Conservation (phyloP, 2,113 vertebrate species). For the Hippocampus abdominalis region DNA sequence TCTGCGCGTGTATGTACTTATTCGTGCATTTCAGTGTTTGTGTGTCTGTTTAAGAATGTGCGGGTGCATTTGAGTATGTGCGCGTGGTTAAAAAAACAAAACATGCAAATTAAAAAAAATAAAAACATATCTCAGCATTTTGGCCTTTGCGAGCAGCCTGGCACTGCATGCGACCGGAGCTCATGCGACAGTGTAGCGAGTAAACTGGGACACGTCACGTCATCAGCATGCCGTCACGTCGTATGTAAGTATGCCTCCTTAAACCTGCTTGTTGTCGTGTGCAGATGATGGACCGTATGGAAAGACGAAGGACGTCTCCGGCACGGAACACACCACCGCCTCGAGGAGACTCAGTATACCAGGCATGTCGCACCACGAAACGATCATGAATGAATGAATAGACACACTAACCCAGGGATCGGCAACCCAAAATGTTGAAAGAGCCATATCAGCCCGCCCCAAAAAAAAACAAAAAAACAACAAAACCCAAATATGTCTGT, state of each 20-base stretch:
- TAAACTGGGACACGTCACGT: background rate
- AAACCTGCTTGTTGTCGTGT: background rate
- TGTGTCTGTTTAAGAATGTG: too few relatives aligned
- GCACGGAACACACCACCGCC: conserved; percentile 55
- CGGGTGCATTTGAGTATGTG: too few relatives aligned
- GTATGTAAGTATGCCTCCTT: background rate
- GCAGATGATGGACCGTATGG: conserved; percentile 67
- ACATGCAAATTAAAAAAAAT: too few relatives aligned
- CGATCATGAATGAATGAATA: too few relatives aligned
- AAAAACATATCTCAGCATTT: background rate
- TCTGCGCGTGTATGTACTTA: too few relatives aligned
- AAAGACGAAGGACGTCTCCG: conserved; percentile 64
- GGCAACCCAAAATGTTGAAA: too few relatives aligned
- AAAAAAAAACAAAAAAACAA: too few relatives aligned
- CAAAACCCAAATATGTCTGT: too few relatives aligned
- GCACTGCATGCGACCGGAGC: background rate
- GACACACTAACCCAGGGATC: too few relatives aligned
- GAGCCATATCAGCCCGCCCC: too few relatives aligned
- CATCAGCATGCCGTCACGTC: background rate
- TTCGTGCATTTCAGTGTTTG: too few relatives aligned
- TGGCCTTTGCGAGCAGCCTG: background rate
- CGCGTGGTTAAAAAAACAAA: too few relatives aligned
- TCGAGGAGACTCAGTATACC: conserved; percentile 67
- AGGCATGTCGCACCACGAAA: conserved; percentile 35
- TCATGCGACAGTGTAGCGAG: background rate